These are phyloP conservation scores for Nasonia longicornis DNA, from an alignment of 1,140 invertebrate genomes.

Conservation along the genomic window DNA sequence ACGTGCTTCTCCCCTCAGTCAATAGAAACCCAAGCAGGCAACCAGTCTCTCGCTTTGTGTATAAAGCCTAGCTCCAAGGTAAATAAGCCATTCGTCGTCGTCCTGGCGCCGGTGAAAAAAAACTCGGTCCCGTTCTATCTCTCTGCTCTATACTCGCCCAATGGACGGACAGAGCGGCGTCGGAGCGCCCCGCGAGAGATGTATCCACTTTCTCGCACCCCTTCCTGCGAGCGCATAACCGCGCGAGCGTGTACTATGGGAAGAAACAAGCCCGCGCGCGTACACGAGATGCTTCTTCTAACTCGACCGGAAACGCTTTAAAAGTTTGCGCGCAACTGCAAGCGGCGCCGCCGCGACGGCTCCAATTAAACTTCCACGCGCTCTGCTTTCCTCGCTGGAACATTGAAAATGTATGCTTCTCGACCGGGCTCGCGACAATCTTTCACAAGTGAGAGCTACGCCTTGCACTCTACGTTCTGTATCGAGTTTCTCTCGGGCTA, in stretches of 20 bases:
- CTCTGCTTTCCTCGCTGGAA: constrained; percentile 37
- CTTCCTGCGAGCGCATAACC: neutral
- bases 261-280: neutral
- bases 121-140: neutral
- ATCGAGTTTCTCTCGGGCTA: neutral
- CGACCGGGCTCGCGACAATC: neutral
- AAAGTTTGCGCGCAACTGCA: constrained; percentile 53
- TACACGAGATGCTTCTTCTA: neutral
- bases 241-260: neutral
- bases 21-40: neutral
- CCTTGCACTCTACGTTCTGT: too few relatives aligned
- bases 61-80: neutral
- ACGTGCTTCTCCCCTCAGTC: neutral
- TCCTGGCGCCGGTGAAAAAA: constrained; percentile 11
- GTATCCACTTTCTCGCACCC: neutral
- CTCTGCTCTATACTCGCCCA: too few relatives aligned
- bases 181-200: neutral
- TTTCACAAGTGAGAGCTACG: neutral
- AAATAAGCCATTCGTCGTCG: constrained; percentile 18
- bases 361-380: constrained; percentile 61
- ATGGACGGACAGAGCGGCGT: too few relatives aligned
- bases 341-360: constrained; percentile 46
- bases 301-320: constrained; percentile 56
- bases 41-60: constrained; percentile 2
- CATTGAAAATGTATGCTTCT: constrained; percentile 59